A percentile compares a stretch with the other conserved stretches of the same genome.
Conservation (phyloP, 2,888 invertebrate genomes). For the Leptopilina myrica region DNA sequence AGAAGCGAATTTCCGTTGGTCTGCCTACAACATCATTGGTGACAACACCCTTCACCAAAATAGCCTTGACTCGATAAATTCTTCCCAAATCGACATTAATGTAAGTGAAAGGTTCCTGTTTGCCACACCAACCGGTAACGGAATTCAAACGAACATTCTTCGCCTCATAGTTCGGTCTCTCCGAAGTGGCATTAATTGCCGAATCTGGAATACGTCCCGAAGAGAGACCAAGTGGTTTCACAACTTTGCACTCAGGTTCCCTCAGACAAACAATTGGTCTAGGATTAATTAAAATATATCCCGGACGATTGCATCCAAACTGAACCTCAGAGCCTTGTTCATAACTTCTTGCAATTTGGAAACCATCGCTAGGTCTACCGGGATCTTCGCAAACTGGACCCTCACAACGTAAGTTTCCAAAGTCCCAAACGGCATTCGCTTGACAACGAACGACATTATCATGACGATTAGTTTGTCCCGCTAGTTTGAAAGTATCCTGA, state of each 20-base stretch:
- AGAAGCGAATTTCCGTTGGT: slow-evolving; percentile 97
- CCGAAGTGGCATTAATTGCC: slow-evolving; percentile 96
- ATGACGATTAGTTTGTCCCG: slow-evolving; percentile 93
- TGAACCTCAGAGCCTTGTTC: slow-evolving; percentile 94
- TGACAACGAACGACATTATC: slow-evolving; percentile 95
- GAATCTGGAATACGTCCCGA: slow-evolving; percentile 96
- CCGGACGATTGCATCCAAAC: slow-evolving; percentile 93
- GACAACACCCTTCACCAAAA: slow-evolving; percentile 94
- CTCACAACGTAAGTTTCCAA: slow-evolving; percentile 96
- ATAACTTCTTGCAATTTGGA: slow-evolving; percentile 89
- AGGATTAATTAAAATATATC: slow-evolving; percentile 94
- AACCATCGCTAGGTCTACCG: slow-evolving; percentile 94
- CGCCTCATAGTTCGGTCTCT: slow-evolving; percentile 94
- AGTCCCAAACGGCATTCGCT: slow-evolving; percentile 97
- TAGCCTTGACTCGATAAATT: slow-evolving; percentile 94
- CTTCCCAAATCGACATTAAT: slow-evolving; percentile 96
- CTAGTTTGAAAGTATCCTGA: slow-evolving; percentile 95
- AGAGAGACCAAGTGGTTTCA: slow-evolving; percentile 92
- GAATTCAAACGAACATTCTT: slow-evolving; percentile 92
- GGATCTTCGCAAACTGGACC: slow-evolving; percentile 98
- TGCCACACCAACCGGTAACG: slow-evolving; percentile 98
- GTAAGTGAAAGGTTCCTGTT: slow-evolving; percentile 96
- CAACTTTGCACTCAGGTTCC: slow-evolving; percentile 95
- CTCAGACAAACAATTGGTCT: slow-evolving; percentile 93
- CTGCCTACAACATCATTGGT: slow-evolving; percentile 96